A percentile compares a stretch with the other conserved stretches of the same genome.
Evolutionary conservation across 2,888 invertebrate genomes (phyloP).

Genomic region (Leptopterna dolabrata): DNA sequence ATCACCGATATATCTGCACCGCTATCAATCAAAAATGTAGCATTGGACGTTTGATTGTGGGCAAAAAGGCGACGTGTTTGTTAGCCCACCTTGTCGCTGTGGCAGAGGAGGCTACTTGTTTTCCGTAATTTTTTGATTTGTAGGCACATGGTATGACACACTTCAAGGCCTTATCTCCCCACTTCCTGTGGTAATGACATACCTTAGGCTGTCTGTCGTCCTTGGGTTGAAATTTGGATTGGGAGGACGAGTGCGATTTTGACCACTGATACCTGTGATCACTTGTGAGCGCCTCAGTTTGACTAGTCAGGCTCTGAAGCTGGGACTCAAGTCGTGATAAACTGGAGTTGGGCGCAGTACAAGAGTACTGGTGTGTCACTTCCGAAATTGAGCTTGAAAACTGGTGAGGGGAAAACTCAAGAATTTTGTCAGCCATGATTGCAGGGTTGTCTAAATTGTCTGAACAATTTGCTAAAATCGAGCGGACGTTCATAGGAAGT

Average conservation of each 20-base stretch:
- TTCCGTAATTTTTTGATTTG: not conserved
- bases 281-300: not conserved
- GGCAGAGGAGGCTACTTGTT: conserved; percentile 23
- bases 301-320: not conserved
- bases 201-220: not conserved
- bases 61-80: conserved; percentile 41
- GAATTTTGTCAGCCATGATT: conserved; percentile 1
- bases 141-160: conserved; percentile 1
- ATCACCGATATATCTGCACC: conserved; percentile 54
- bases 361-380: no score
- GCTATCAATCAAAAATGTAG: conserved; percentile 56
- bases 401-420: not conserved
- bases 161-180: not conserved
- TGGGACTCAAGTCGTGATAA: not conserved
- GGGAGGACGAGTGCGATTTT: not conserved
- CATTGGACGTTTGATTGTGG: not conserved
- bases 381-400: not conserved
- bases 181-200: conserved; percentile 18
- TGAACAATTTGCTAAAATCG: not conserved
- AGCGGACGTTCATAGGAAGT: not conserved
- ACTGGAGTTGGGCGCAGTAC: not conserved
- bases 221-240: not conserved
- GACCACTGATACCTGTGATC: not conserved
- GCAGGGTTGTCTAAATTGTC: conserved; percentile 14
- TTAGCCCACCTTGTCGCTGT: not conserved